Evolutionary conservation across 2,113 vertebrate genomes (phyloP).

Genomic region (Otocyon megalotis): DNA sequence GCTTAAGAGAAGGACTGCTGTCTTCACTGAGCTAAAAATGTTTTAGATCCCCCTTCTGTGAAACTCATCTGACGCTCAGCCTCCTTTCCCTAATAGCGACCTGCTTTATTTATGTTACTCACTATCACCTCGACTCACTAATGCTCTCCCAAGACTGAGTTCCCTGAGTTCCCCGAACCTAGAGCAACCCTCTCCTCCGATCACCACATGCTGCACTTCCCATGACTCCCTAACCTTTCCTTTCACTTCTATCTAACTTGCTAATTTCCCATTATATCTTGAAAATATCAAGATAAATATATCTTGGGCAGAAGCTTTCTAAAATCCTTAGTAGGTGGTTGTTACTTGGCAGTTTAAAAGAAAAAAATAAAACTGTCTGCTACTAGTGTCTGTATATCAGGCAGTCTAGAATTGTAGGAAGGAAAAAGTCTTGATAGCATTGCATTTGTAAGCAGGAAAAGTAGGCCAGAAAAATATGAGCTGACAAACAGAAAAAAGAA

Average conservation of each 20-base stretch:
- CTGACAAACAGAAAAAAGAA: conserved; percentile 31
- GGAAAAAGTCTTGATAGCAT: background rate
- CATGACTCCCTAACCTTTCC: background rate
- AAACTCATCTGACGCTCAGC: background rate
- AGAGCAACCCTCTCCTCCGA: rapidly evolving
- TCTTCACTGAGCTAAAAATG: background rate
- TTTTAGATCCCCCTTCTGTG: background rate
- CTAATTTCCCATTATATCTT: background rate
- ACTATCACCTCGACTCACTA: rapidly evolving
- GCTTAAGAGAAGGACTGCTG: conserved; percentile 18
- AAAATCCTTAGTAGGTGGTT: background rate
- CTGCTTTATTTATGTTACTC: background rate
- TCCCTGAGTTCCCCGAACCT: background rate
- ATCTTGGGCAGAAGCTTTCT: background rate
- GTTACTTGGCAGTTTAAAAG: background rate
- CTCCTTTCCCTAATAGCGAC: background rate
- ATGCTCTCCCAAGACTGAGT: background rate
- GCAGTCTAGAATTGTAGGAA: background rate
- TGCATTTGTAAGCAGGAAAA: conserved; percentile 44
- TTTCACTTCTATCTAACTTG: background rate
- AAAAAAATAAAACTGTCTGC: background rate
- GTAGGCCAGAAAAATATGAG: conserved; percentile 39
- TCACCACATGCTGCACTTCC: background rate
- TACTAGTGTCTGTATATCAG: background rate
- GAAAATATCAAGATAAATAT: background rate